A percentile compares a stretch with the other conserved stretches of the same genome.
phyloP scores from a whole-genome alignment of 2,113 vertebrate genomes.

The Albula goreensis region DNA sequence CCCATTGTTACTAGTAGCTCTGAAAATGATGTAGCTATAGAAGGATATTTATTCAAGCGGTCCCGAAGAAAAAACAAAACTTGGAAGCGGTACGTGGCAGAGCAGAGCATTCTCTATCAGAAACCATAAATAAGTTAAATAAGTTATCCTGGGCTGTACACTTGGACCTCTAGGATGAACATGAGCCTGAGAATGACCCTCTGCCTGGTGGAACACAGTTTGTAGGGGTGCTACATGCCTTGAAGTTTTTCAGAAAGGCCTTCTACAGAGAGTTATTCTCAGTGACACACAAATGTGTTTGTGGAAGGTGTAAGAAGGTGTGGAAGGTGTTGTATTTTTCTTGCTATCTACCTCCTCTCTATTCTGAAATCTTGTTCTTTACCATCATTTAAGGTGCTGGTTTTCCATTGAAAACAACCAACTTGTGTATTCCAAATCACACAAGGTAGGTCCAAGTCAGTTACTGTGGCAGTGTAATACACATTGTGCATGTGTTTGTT shows the following conservation, averaged over 20 bases:
- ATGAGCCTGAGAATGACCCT: not conserved
- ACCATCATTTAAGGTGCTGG: conserved; percentile 63
- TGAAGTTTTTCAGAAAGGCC: no score
- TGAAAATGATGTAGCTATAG: conserved; percentile 51
- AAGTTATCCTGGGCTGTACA: not conserved
- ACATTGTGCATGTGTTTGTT: not conserved
- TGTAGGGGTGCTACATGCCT: no score
- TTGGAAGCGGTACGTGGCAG: conserved; percentile 68
- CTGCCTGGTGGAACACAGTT: no score
- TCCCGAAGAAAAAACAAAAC: conserved; percentile 66
- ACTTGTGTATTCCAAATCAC: conserved; percentile 68
- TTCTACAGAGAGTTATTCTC: no score
- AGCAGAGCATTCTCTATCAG: not conserved
- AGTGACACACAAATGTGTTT: no score
- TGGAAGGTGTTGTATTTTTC: not conserved
- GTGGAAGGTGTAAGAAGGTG: no score
- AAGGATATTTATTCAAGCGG: conserved; percentile 73
- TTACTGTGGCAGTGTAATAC: not conserved
- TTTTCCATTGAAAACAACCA: conserved; percentile 69
- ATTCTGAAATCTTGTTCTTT: not conserved
- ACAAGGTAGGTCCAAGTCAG: conserved; percentile 56
- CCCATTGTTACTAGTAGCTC: conserved; percentile 46
- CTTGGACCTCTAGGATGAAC: not conserved
- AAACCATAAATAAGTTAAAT: not conserved
- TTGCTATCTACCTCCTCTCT: not conserved